Evolutionary conservation across 2,888 invertebrate genomes (phyloP).

Genomic region (Plutella xylostella): DNA sequence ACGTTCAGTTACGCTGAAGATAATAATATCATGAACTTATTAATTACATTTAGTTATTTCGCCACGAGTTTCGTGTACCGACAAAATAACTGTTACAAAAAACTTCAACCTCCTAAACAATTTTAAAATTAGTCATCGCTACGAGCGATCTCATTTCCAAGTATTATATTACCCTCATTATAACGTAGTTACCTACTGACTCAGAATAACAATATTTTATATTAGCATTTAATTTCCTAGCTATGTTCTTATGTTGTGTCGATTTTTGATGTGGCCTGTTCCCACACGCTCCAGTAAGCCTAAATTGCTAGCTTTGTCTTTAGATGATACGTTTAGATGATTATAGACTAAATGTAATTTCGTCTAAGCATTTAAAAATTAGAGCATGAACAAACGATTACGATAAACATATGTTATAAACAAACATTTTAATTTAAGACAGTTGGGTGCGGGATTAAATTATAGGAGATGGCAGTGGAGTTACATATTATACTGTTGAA

Average conservation of each 20-base stretch:
- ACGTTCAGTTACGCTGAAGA: no score
- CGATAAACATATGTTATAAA: not conserved
- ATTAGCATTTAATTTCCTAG: conserved; percentile 68
- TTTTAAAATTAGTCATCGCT: conserved; percentile 49
- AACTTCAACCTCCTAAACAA: conserved; percentile 16
- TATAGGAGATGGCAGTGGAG: no score
- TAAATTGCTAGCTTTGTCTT: conserved; percentile 35
- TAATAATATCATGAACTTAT: no score
- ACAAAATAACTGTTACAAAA: conserved; percentile 30
- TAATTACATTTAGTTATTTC: no score
- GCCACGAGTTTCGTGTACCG: conserved; percentile 25
- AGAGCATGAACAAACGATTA: conserved; percentile 1
- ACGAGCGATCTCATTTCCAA: conserved; percentile 54
- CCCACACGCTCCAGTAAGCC: conserved; percentile 34
- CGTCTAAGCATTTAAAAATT: conserved; percentile 1
- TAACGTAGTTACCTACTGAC: conserved; percentile 58
- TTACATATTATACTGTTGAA: no score
- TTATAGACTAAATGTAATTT: conserved; percentile 6
- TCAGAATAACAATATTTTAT: conserved; percentile 54
- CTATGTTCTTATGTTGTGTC: conserved; percentile 38
- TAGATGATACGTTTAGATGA: conserved; percentile 10
- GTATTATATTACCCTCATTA: conserved; percentile 47
- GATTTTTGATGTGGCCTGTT: conserved; percentile 36
- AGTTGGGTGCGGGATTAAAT: no score
- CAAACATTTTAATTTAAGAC: not conserved